phyloP scores from a whole-genome alignment of 1,140 invertebrate genomes.

The Drosophila athabasca region DNA sequence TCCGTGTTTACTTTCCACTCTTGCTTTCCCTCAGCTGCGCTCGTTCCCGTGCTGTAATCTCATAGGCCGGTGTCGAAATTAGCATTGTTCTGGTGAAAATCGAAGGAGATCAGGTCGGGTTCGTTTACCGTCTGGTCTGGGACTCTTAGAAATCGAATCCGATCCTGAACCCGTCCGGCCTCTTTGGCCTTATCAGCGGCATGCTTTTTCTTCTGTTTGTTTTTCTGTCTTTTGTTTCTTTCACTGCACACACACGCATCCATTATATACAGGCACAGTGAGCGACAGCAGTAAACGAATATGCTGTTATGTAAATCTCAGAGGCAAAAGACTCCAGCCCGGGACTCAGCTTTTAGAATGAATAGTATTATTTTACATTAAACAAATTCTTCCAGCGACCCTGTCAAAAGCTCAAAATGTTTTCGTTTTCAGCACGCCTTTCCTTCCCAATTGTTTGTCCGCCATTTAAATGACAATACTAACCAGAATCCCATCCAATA shows the following conservation, averaged over 20 bases:
- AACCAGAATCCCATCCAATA: neutral
- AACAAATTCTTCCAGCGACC: neutral
- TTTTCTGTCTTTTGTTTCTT: conserved; percentile 60
- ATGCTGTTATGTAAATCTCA: conserved; percentile 59
- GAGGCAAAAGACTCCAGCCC: neutral
- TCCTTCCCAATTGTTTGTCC: no score
- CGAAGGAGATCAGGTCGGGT: conserved; percentile 17
- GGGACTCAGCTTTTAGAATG: no score
- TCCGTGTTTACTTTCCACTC: conserved; percentile 34
- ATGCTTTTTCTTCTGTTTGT: conserved; percentile 48
- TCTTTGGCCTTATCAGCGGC: conserved; percentile 56
- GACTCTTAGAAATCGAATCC: conserved; percentile 14
- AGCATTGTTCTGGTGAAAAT: conserved; percentile 41
- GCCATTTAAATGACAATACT: neutral
- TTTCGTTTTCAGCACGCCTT: neutral
- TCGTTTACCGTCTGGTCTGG: conserved; percentile 12
- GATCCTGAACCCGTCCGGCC: conserved; percentile 7
- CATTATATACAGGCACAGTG: conserved; percentile 11
- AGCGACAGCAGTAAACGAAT: conserved; percentile 26
- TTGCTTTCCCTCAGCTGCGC: conserved; percentile 19
- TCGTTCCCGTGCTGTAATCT: conserved; percentile 44
- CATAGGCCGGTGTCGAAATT: conserved; percentile 49
- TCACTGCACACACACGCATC: conserved; percentile 8
- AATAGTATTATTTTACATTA: neutral
- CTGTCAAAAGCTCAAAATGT: conserved; percentile 9